Evolutionary conservation across 2,888 invertebrate species (phyloP), one percentile per base, ranked within the genome.

Genomic region (Ichneumoninae sp.): DNA sequence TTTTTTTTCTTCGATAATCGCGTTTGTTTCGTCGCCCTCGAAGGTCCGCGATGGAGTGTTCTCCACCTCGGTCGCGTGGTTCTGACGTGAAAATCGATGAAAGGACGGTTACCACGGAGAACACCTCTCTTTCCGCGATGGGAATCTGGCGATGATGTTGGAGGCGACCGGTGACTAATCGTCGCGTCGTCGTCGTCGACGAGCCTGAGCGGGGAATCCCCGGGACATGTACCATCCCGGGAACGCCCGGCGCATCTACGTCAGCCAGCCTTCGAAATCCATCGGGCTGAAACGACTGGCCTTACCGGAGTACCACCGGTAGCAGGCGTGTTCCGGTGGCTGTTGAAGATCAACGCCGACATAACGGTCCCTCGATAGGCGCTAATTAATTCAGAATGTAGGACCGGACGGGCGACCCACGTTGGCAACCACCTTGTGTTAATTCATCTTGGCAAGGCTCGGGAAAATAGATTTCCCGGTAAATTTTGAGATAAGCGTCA

Each of bases 151-250:
- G 78, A 5, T 79, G 78, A 79, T 79, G 78, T 78, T 60, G 44
- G 70, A 69, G 78, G 50, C 78, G 70, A 62, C 70, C 70, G 36
- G 78, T 79, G 78, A 79, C 78, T 79, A 79, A 79, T 79, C 78
- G 78, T 79, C 70, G 70, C 70, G 50, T 70, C 78, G 60, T 69
- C 30, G 57, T 47, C 30, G 60, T 47, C 13, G 54, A 8, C 50
- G 62, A 13, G 26, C 30, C 60, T 44, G 44, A n/a, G 30, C 4
- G 30, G 60, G 30, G 60, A 33, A 33, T 62, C 60, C n/a, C 33
- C 70, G 33, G 47, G 70, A 70, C 57, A 52, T 70, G 60, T 62
- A 71, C 30, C 36, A 52, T 4, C 57, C 71, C 36, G 36, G 54
- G 50, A 40, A 54, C 52, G 54, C 66, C 65, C 66, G 66, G 52